These are phyloP conservation scores for Tapirus terrestris DNA, from an alignment of 2,113 vertebrate species.

Conservation along the genomic window DNA sequence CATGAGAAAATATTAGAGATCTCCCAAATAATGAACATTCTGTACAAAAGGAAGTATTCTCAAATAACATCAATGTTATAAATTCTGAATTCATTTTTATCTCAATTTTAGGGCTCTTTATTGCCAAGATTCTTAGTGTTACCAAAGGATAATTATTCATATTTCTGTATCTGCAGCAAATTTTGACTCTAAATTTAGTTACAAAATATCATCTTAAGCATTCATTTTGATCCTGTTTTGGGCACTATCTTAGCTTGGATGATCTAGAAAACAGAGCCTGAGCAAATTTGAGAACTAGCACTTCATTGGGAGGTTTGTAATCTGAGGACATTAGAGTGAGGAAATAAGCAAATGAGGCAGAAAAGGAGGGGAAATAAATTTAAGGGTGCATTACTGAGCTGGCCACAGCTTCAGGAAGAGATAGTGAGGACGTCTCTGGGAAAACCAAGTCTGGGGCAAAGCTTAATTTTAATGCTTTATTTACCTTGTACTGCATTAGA, in stretches of 20 bases:
- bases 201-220: neutral
- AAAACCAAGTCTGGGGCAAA: neutral
- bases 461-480: neutral
- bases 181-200: slow-evolving; percentile 12
- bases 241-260: neutral
- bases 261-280: neutral
- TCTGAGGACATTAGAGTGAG: neutral
- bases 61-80: neutral
- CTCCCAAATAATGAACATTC: neutral
- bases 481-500: neutral
- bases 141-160: neutral
- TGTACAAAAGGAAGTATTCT: slow-evolving; percentile 8
- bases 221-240: neutral
- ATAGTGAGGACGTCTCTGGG: neutral
- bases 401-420: neutral
- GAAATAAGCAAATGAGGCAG: neutral
- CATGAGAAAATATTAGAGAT: neutral
- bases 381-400: neutral
- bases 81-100: neutral
- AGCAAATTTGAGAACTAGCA: neutral
- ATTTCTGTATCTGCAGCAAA: neutral
- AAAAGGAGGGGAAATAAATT: neutral
- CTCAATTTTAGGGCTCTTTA: neutral
- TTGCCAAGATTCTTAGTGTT: slow-evolving; percentile 38
- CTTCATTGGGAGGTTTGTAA: neutral